Percentiles rank a stretch among this genome's conserved stretches.
These are phyloP conservation scores for Megastigmus dorsalis DNA, from an alignment of 2,888 invertebrate genomes.

Conservation along the genomic window DNA sequence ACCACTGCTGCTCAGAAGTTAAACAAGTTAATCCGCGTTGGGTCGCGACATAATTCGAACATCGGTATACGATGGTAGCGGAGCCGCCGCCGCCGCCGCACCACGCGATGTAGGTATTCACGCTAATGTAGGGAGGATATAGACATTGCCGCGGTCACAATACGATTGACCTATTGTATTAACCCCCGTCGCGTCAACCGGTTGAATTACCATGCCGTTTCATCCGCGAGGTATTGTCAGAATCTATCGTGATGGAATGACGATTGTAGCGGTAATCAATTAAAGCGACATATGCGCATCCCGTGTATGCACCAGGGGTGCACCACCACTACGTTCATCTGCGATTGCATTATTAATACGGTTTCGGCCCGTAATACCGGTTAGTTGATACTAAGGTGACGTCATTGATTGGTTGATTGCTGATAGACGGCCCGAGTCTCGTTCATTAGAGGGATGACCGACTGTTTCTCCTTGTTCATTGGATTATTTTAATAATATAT, in stretches of 20 bases:
- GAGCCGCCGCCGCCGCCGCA: no score
- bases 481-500: no score
- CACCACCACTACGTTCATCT: not conserved
- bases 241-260: constrained; percentile 38
- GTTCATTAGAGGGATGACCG: no score
- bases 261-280: constrained; percentile 42
- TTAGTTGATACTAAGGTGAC: constrained; percentile 4
- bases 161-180: constrained; percentile 46
- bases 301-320: not conserved
- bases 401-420: constrained; percentile 12
- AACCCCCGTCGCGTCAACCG: constrained; percentile 9
- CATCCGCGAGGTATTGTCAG: constrained; percentile 37
- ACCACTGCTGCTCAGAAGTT: no score
- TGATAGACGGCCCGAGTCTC: not conserved
- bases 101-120: no score
- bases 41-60: constrained; percentile 21
- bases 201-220: constrained; percentile 50
- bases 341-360: constrained; percentile 29
- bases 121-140: no score
- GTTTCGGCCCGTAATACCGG: not conserved
- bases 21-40: no score
- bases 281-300: constrained; percentile 37
- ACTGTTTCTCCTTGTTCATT: no score
- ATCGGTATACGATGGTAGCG: not conserved
- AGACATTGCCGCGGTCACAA: not conserved